Conservation (phyloP, 2,888 invertebrate species). For the Hirtodrosophila histrioides region DNA sequence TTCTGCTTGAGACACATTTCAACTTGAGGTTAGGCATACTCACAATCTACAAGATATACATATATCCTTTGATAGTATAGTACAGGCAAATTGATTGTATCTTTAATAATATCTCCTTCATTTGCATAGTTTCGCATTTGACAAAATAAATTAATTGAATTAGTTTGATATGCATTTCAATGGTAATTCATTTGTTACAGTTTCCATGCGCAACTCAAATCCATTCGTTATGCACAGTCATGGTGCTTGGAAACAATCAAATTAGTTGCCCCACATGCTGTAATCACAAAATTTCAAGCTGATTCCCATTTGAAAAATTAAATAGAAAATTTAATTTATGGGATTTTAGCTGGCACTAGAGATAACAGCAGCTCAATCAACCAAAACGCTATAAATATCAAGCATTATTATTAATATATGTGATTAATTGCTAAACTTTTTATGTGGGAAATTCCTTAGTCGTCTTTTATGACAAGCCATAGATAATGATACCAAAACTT, state of each 20-base stretch:
- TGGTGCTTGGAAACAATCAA: constrained; percentile 26
- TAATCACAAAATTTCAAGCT: background rate
- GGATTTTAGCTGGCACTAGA: background rate
- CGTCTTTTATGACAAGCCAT: constrained; percentile 12
- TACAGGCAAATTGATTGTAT: constrained; percentile 12
- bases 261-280: constrained; percentile 12
- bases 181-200: constrained; percentile 51
- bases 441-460: constrained; percentile 11
- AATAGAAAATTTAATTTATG: background rate
- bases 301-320: background rate
- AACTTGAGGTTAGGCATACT: constrained; percentile 25
- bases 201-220: constrained; percentile 32
- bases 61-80: constrained; percentile 25
- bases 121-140: constrained; percentile 18
- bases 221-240: constrained; percentile 46
- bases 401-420: constrained; percentile 9
- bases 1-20: constrained; percentile 38
- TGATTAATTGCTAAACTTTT: constrained; percentile 17
- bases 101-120: constrained; percentile 6
- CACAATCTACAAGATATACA: background rate
- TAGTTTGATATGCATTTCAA: constrained; percentile 23
- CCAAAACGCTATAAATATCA: constrained; percentile 3
- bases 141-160: constrained; percentile 47
- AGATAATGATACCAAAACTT: constrained; percentile 3
- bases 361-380: constrained; percentile 9